Conservation (phyloP, 2,888 invertebrate genomes). For the Drosophila borealis region DNA sequence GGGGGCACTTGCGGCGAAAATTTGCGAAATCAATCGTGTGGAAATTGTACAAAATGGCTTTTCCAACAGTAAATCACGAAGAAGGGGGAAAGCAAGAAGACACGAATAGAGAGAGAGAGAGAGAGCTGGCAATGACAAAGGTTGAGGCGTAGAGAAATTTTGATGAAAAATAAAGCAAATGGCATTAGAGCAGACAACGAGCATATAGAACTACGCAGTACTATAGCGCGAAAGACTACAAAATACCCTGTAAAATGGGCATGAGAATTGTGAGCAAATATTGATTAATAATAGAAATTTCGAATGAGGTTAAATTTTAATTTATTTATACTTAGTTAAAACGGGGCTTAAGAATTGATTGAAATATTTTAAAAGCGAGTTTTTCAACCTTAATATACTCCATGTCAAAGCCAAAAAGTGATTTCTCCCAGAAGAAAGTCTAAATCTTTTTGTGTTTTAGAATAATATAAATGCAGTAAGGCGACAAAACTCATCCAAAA, state of each 20-base stretch:
- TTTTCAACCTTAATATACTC: too few relatives aligned
- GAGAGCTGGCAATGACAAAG: constrained; percentile 53
- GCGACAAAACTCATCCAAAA: too few relatives aligned
- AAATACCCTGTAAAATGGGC: constrained; percentile 4
- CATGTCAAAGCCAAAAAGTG: too few relatives aligned
- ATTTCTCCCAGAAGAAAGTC: too few relatives aligned
- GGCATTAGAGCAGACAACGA: constrained; percentile 9
- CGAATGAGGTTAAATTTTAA: too few relatives aligned
- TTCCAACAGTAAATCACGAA: constrained; percentile 66
- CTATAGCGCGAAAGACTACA: neutral
- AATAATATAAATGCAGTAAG: too few relatives aligned
- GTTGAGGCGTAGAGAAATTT: constrained; percentile 37
- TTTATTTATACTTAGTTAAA: too few relatives aligned
- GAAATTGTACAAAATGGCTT: constrained; percentile 80
- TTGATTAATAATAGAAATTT: neutral
- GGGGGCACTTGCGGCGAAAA: constrained; percentile 70
- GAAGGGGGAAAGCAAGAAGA: constrained; percentile 10
- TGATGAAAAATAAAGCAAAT: constrained; percentile 33
- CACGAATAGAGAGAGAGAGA: constrained; percentile 21
- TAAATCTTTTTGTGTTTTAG: too few relatives aligned
- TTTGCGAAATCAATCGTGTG: constrained; percentile 80
- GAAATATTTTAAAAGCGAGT: too few relatives aligned
- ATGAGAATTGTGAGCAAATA: neutral
- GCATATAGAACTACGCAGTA: neutral
- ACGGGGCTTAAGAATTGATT: too few relatives aligned